Evolutionary conservation across 2,113 vertebrate species (phyloP).

Genomic region (Bujurquina vittata): DNA sequence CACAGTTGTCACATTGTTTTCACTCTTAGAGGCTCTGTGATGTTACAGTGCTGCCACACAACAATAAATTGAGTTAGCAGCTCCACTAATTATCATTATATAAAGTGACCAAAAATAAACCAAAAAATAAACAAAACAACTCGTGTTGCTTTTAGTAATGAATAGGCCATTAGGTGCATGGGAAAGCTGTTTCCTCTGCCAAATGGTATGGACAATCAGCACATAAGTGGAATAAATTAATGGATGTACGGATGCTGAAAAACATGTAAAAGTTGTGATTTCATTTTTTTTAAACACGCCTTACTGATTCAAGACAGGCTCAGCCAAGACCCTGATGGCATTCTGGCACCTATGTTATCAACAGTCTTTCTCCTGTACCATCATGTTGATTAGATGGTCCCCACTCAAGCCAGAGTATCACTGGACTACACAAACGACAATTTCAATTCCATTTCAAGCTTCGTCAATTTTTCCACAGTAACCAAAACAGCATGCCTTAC

Average conservation of each 20-base stretch:
- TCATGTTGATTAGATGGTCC: background rate
- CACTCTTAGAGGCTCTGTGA: constrained; percentile 10
- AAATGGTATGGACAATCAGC: background rate
- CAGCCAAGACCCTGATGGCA: background rate
- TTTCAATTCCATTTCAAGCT: constrained; percentile 8
- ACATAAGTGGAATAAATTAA: no score
- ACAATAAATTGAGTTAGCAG: background rate
- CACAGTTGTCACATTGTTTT: constrained; percentile 29
- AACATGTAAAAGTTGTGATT: background rate
- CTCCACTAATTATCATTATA: background rate
- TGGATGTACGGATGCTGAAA: background rate
- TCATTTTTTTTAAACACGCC: background rate
- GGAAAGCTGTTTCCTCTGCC: background rate
- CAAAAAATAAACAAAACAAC: background rate
- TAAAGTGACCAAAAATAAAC: accelerated
- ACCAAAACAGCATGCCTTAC: constrained; percentile 62
- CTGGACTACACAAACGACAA: constrained; percentile 10
- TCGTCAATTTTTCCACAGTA: background rate
- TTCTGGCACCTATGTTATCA: background rate
- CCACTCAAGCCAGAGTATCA: background rate
- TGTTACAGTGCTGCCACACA: background rate
- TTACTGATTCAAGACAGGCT: background rate
- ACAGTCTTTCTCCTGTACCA: background rate
- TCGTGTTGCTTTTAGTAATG: background rate
- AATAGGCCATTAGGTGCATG: background rate